These are phyloP conservation scores for Puma concolor DNA, from an alignment of 2,113 vertebrate species.

Conservation along the genomic window DNA sequence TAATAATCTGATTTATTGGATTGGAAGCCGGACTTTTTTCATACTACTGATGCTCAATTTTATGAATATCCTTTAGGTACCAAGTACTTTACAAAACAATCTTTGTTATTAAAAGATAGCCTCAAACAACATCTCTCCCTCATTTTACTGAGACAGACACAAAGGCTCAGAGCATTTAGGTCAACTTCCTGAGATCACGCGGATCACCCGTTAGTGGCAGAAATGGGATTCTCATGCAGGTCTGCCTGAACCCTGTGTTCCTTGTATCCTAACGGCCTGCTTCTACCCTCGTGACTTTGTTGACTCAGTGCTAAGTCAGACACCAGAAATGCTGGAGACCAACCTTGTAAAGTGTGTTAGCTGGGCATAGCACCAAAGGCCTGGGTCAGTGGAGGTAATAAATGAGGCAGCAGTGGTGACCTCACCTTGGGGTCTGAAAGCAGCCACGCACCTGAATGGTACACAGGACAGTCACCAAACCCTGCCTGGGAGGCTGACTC, in stretches of 20 bases:
- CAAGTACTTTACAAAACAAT: background rate
- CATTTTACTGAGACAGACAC: background rate
- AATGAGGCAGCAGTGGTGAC: background rate
- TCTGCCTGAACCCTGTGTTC: background rate
- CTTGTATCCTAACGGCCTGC: background rate
- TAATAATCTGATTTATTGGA: background rate
- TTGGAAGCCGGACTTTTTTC: background rate
- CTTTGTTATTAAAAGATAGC: background rate
- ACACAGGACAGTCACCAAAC: background rate
- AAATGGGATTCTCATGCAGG: background rate
- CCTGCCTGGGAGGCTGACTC: background rate
- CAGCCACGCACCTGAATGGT: background rate
- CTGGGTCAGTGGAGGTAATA: rapidly evolving
- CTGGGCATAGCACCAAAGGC: background rate
- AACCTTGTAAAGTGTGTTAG: background rate
- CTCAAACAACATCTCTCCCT: background rate
- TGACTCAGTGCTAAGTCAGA: background rate
- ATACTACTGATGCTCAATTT: background rate
- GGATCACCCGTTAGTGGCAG: background rate
- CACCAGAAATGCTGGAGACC: background rate
- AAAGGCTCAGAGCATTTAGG: background rate
- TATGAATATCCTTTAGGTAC: background rate
- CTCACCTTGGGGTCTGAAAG: background rate
- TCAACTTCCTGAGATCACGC: background rate
- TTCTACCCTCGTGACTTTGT: background rate